Conservation (phyloP, 2,797 vertebrate species). For the Myiotriccus ornatus region DNA sequence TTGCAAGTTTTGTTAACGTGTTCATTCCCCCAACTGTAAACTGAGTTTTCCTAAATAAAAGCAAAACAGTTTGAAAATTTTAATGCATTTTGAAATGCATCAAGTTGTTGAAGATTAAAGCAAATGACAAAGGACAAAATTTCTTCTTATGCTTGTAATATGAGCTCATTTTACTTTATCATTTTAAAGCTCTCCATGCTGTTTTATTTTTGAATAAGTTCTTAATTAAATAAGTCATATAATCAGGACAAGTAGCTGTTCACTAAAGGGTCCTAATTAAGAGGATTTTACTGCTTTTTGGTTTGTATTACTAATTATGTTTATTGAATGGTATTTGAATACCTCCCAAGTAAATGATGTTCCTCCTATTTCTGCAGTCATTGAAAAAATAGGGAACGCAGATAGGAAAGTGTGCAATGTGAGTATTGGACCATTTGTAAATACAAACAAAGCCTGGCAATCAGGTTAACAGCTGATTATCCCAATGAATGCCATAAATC, state of each 20-base stretch:
- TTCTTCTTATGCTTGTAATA: background rate
- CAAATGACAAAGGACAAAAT: background rate
- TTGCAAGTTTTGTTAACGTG: background rate
- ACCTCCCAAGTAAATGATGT: background rate
- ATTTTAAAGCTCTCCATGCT: background rate
- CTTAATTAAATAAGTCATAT: slow-evolving; percentile 5
- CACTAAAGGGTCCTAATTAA: slow-evolving; percentile 14
- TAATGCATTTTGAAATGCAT: background rate
- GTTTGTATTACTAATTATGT: background rate
- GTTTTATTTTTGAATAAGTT: background rate
- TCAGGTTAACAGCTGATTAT: background rate
- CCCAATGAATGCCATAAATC: background rate
- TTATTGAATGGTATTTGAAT: slow-evolving; percentile 2
- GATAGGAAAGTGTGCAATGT: background rate
- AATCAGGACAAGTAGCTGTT: slow-evolving; percentile 13
- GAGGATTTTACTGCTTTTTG: slow-evolving; percentile 10
- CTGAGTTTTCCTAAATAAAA: background rate
- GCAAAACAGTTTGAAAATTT: background rate
- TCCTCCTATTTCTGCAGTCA: background rate
- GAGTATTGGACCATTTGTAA: background rate
- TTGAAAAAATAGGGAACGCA: background rate
- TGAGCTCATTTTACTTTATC: background rate
- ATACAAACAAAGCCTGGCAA: background rate
- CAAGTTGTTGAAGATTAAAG: background rate
- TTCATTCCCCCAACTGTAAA: background rate